These are phyloP conservation scores for Rhyacophila brunnea DNA, from an alignment of 1,140 invertebrate species.

Conservation along the genomic window DNA sequence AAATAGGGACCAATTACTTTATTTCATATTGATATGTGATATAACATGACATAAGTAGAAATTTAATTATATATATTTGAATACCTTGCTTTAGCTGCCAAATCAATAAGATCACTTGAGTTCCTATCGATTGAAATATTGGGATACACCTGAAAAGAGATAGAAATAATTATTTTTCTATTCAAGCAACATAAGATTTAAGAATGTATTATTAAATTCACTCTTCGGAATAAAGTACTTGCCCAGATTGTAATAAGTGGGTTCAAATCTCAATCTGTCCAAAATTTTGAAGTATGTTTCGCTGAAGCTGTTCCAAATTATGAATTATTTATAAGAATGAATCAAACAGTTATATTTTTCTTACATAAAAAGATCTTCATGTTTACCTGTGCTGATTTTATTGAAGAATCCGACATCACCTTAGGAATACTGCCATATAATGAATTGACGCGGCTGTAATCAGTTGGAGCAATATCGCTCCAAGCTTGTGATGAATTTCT, in stretches of 20 bases:
- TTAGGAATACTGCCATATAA: background rate
- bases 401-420: background rate
- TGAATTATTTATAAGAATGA: too few relatives aligned
- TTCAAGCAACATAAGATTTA: too few relatives aligned
- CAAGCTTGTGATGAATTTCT: background rate
- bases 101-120: conserved; percentile 52
- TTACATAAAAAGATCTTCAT: background rate
- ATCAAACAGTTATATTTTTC: too few relatives aligned
- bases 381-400: background rate
- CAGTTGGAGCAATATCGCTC: background rate
- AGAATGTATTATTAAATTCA: too few relatives aligned
- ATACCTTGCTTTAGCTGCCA: conserved; percentile 45
- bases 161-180: too few relatives aligned
- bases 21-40: too few relatives aligned
- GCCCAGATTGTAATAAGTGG: too few relatives aligned
- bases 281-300: background rate
- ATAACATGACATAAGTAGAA: too few relatives aligned
- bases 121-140: background rate
- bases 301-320: background rate
- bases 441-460: background rate
- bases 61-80: too few relatives aligned
- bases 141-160: background rate
- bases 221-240: too few relatives aligned
- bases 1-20: too few relatives aligned
- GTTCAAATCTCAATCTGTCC: too few relatives aligned